Base-by-base conservation (phyloP, 2,797 vertebrate genomes). In the Neostethus bicornis region DNA sequence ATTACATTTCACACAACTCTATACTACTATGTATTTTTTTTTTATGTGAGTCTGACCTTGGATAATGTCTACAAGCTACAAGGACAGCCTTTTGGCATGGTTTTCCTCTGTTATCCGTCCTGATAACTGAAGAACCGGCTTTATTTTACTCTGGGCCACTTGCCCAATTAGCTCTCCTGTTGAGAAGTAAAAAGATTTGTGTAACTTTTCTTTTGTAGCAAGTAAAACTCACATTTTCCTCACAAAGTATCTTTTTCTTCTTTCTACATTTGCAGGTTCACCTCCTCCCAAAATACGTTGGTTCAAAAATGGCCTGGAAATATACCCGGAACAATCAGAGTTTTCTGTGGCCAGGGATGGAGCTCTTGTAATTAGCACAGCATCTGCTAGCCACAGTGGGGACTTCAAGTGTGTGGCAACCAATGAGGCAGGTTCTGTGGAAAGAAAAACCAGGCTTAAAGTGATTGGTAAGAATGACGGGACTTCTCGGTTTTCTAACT, bases 351-450 rank as follows among this genome's bases (percentile, higher is more conserved):
- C 88, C 29, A 86, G 77, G 0, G 91, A 93, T 1, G 93, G 93
- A 9, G 89, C 93, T 16, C 89, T 96, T 7, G 51, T 94, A 80
- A 93, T 96, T 83, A 85, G 80, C 26, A 60, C 83, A 0, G 88
- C 89, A 23, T 90, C 88, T 32, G 90, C 92, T 55, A 58, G 80
- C 12, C 92, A 95, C 76, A 87, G 93, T 0, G 95, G 94, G 26
- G 93, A 95, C 56, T 96, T 92, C 3, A 92, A 91, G 61, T 96
- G 95, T 52, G 90, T 93, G 65, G 94, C 94, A 19, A 91, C 88
- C 66, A 96, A 95, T 17, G 94, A 95, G 77, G 94, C 85, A 0
- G 95, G 94, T 34, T 93, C 92, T 2, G 86, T 85, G 0, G 92
- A 94, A 83, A 89, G 90, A 69, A 94, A 90, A 66, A 91, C 90